Evolutionary conservation across 2,797 vertebrate species (phyloP), one percentile per base, ranked within the genome.

Genomic region (Coregonus ussuriensis): DNA sequence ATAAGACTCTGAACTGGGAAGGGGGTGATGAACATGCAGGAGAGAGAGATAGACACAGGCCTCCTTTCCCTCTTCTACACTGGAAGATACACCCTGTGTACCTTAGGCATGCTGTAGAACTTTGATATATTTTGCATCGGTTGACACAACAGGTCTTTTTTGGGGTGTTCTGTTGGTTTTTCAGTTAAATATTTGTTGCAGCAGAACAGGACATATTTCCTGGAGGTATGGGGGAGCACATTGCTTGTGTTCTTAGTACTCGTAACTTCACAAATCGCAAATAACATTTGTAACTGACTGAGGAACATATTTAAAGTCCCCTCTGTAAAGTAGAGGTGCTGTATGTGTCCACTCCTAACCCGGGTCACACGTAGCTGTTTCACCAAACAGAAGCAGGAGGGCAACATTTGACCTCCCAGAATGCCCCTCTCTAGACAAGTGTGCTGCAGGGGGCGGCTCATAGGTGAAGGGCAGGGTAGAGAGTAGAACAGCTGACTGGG

Each of bases 341-440:
- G 41, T 80, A 72, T 82, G 77, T 78, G 71, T 85, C 84, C 80
- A 75, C 81, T 47, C 67, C 71, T 66, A 76, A 70, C 78, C 51
- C 52, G 13, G 75, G 79, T 81, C n/a, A 75, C 77, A 86, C 63
- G 74, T 81, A 82, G 82, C 82, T 82, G 80, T 87, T 90, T 79
- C 79, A 88, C 85, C 87, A 72, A 73, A 65, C 77, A 88, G 89
- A 90, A 75, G 82, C 79, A 85, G 80, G 87, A 89, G 85, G 84
- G 81, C 37, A 88, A 90, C 89, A 88, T 93, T 89, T 94, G 92
- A 94, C 93, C 93, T 91, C 88, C 88, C 83, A 85, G 81, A 87
- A 90, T 90, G 80, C 85, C 84, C 89, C 88, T 90, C 59, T 25
- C 59, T 63, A 13, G 21, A 13, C 41, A 11, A 47, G 88, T 90